Percentiles rank a stretch among this genome's conserved stretches.
phyloP scores from a whole-genome alignment of 2,797 vertebrate genomes.

The Oreortyx pictus region DNA sequence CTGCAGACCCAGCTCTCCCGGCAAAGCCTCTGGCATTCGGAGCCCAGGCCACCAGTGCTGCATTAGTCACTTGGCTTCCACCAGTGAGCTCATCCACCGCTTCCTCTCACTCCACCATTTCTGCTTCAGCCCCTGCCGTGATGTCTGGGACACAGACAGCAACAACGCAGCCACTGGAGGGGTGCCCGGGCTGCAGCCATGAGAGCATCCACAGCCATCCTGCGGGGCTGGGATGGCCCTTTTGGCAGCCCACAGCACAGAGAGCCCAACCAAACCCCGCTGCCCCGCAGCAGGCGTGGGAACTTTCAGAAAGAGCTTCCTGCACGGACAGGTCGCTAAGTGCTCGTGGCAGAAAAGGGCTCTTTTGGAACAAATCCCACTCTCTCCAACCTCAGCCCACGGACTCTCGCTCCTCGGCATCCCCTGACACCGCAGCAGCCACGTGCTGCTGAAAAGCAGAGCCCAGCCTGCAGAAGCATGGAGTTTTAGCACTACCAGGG shows the following conservation, averaged over 20 bases:
- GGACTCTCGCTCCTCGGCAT: neutral
- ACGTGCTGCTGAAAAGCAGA: neutral
- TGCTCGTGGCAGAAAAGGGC: neutral
- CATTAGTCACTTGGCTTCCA: neutral
- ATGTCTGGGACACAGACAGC: neutral
- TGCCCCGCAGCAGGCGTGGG: accelerated
- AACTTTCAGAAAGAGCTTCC: neutral
- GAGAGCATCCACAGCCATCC: neutral
- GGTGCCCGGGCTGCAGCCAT: neutral
- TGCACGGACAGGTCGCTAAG: neutral
- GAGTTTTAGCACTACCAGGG: neutral
- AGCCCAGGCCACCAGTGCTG: neutral
- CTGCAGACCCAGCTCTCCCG: neutral
- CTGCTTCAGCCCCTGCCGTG: neutral
- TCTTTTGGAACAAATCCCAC: neutral
- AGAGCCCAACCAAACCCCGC: neutral
- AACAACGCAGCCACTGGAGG: neutral
- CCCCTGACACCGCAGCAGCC: neutral
- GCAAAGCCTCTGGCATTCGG: neutral
- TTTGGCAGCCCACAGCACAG: neutral
- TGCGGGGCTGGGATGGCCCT: accelerated
- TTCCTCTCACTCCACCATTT: neutral
- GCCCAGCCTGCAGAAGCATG: accelerated
- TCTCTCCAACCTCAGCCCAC: neutral
- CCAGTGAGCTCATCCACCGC: neutral